phyloP scores from a whole-genome alignment of 2,888 invertebrate genomes.

The Pseudococcus jackbeardsleyi region DNA sequence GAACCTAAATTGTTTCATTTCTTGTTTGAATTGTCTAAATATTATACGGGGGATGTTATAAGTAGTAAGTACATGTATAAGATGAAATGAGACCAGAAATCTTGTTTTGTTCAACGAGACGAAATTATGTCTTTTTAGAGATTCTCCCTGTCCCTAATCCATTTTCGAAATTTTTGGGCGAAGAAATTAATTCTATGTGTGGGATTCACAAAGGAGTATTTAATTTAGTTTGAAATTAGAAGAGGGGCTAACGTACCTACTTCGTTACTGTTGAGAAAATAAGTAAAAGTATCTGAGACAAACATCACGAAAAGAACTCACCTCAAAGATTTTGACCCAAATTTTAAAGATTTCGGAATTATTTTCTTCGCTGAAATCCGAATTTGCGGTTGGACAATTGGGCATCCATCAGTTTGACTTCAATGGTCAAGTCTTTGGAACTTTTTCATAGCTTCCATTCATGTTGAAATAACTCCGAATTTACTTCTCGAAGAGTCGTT shows the following conservation, averaged over 20 bases:
- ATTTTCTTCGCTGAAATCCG: too few relatives aligned
- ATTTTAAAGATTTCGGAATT: too few relatives aligned
- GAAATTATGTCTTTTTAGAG: neutral
- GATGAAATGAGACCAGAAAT: neutral
- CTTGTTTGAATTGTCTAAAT: slow-evolving; percentile 22
- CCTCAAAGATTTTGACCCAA: too few relatives aligned
- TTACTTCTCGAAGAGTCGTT: too few relatives aligned
- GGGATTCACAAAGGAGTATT: neutral
- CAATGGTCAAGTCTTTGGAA: too few relatives aligned
- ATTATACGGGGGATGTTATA: neutral
- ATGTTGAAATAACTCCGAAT: too few relatives aligned
- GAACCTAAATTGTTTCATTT: slow-evolving; percentile 12
- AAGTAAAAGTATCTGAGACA: too few relatives aligned
- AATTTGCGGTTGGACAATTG: too few relatives aligned
- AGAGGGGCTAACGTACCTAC: neutral
- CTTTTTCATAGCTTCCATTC: too few relatives aligned
- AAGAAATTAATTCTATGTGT: neutral
- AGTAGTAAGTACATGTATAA: neutral
- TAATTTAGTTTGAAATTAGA: neutral
- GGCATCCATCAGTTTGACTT: too few relatives aligned
- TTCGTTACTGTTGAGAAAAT: too few relatives aligned
- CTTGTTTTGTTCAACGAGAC: neutral
- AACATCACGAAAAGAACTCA: too few relatives aligned
- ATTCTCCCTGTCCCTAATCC: neutral
- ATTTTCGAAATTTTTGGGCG: neutral